phyloP scores from a whole-genome alignment of 1,140 invertebrate species.

The Drosophila prosaltans region DNA sequence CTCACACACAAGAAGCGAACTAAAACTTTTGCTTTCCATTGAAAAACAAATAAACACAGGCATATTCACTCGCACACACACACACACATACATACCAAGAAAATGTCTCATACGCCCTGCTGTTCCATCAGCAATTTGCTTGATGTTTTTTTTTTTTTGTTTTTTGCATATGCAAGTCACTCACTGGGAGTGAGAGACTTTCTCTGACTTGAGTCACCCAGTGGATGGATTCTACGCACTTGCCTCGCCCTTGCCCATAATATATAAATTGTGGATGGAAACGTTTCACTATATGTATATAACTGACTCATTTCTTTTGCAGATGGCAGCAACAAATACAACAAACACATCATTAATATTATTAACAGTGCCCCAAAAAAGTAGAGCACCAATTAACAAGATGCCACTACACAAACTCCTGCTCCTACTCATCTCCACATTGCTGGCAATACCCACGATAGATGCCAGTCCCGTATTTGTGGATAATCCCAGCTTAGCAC shows the following conservation, averaged over 20 bases:
- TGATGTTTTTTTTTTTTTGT: conserved; percentile 34
- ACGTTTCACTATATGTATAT: conserved; percentile 48
- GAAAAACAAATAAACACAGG: conserved; percentile 60
- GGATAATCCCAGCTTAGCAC: conserved; percentile 83
- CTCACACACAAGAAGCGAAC: conserved; percentile 20
- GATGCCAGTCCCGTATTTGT: conserved; percentile 76
- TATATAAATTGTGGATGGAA: conserved; percentile 22
- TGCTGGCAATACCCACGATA: conserved; percentile 50
- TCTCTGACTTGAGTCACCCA: conserved; percentile 65
- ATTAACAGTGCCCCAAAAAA: conserved; percentile 24
- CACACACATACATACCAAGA: conserved; percentile 4
- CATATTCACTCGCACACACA: neutral
- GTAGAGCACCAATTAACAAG: conserved; percentile 26
- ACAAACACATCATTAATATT: conserved; percentile 23
- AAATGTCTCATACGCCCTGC: conserved; percentile 61
- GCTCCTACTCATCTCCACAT: conserved; percentile 43
- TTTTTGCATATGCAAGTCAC: conserved; percentile 79
- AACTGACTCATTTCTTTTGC: conserved; percentile 24
- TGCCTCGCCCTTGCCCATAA: conserved; percentile 37
- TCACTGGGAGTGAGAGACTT: conserved; percentile 75
- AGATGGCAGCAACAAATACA: conserved; percentile 31
- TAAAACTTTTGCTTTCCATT: conserved; percentile 73
- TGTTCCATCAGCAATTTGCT: conserved; percentile 39
- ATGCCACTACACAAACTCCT: conserved; percentile 45
- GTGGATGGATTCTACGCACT: conserved; percentile 67